Percentiles rank a stretch among this genome's conserved stretches.
Evolutionary conservation across 2,888 invertebrate genomes (phyloP).

Genomic region (Operophtera brumata): DNA sequence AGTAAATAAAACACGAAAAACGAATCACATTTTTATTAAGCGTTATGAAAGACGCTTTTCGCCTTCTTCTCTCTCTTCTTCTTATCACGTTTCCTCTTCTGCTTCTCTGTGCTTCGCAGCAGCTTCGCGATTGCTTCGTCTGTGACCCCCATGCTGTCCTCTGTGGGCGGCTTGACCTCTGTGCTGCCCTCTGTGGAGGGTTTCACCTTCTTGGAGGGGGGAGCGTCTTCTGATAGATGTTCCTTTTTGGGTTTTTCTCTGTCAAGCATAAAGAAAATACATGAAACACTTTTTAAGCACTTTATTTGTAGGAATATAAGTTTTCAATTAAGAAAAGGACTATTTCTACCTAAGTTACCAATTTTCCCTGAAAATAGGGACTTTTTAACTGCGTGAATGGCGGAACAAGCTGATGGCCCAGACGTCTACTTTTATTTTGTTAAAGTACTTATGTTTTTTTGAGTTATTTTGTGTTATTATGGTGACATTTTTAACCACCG

Average conservation of each 20-base stretch:
- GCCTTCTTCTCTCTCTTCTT: slow-evolving; percentile 65
- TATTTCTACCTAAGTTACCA: too few species aligned
- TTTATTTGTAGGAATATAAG: too few species aligned
- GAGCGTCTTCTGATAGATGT: slow-evolving; percentile 22
- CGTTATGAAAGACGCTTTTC: slow-evolving; percentile 73
- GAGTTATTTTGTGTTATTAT: too few species aligned
- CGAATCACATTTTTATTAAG: slow-evolving; percentile 39
- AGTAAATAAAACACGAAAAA: slow-evolving; percentile 13
- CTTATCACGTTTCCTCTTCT: slow-evolving; percentile 64
- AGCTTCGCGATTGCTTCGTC: slow-evolving; percentile 65
- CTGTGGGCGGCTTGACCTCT: slow-evolving; percentile 48
- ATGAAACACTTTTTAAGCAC: too few species aligned
- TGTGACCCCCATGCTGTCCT: slow-evolving; percentile 49
- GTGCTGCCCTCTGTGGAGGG: slow-evolving; percentile 59
- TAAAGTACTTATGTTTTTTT: too few species aligned
- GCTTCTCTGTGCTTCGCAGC: slow-evolving; percentile 69
- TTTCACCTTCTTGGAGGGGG: slow-evolving; percentile 46
- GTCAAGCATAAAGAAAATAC: slow-evolving; percentile 14
- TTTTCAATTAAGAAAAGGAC: too few species aligned
- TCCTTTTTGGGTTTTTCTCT: slow-evolving; percentile 51
- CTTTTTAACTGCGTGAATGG: too few species aligned
- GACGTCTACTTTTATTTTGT: too few species aligned
- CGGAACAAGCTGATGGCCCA: too few species aligned
- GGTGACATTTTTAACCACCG: too few species aligned
- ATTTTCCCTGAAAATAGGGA: too few species aligned